Evolutionary conservation across 1,140 invertebrate genomes (phyloP), one percentile per base, ranked within the genome.

Genomic region (Drosophila subpulchrella): DNA sequence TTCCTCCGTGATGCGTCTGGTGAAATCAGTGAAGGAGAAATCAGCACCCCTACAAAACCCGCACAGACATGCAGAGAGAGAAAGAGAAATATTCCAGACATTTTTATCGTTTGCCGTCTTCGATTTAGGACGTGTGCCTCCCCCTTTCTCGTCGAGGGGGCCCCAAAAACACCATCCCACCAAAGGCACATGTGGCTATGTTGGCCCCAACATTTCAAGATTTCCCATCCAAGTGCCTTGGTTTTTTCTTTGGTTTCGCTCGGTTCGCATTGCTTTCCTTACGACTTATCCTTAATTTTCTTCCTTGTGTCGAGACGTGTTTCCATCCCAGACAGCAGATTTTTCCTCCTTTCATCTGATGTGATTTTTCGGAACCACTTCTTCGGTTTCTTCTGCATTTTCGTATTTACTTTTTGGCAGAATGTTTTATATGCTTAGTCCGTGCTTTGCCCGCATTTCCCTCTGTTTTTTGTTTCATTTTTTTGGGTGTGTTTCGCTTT

Each of bases 71-170:
- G 17, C 30, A 58, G 54, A 36, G 39, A 73, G 34, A 68, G 24
- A 42, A 36, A 75, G 59, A 68, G 48, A 81, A 83, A 76, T 90
- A 90, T 90, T 89, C 88, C 78, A 91, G 90, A 89, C 86, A 91
- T 91, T 91, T 91, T 91, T 91, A 91, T 91, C 86, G 83, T 78
- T 91, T 77, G 80, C 72, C 79, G 81, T 89, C 83, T 91, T 91
- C 90, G 90, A 91, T 91, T 90, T 89, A 78, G 61, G 54, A 78
- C 78, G 77, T 78, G 75, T 63, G 72, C 84, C 53, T 27, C 39
- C 60, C 36, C 75, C 51, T 24, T 24, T 50, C 34, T 17, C 24
- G 8, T 34, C 32, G 7, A 34, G 17, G 11, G 11, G 27, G 27
- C 27, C 24, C 44, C 30, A 10, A 20, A 55, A 41, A 32, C 34